Conservation (phyloP, 2,888 invertebrate genomes). For the Heteropelma amictum region DNA sequence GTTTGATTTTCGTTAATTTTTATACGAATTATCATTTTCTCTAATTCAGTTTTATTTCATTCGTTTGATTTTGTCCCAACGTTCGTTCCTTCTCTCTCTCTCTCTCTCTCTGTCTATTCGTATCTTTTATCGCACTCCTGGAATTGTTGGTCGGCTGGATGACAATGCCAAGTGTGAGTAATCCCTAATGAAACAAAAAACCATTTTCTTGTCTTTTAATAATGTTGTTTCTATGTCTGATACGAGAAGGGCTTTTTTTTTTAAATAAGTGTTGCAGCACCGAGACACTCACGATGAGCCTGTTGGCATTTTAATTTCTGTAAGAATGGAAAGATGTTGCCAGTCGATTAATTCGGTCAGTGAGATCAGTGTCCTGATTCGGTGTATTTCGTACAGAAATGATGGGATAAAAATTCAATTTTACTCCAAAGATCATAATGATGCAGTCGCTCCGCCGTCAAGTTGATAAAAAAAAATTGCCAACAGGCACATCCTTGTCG, state of each 20-base stretch:
- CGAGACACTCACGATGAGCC: conserved; percentile 12
- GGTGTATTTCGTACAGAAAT: neutral
- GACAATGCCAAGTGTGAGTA: conserved; percentile 76
- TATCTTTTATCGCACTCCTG: conserved; percentile 76
- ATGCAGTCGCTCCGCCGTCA: no score
- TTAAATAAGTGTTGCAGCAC: conserved; percentile 18
- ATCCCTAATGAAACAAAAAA: conserved; percentile 65
- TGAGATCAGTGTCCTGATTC: neutral
- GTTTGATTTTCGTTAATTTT: conserved; percentile 20
- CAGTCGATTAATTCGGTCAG: neutral
- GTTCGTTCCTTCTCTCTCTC: conserved; percentile 33
- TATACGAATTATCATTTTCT: conserved; percentile 11
- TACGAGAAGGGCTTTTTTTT: conserved; percentile 28
- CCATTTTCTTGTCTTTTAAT: conserved; percentile 39
- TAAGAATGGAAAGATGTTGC: neutral
- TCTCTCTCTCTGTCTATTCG: conserved; percentile 61
- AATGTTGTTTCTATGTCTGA: conserved; percentile 52
- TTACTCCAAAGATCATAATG: no score
- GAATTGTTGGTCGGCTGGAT: conserved; percentile 78
- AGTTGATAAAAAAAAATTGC: neutral
- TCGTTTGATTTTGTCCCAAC: conserved; percentile 40
- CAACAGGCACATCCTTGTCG: conserved; percentile 22
- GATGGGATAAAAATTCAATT: neutral
- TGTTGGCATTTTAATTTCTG: conserved; percentile 14
- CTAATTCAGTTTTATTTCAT: conserved; percentile 18